Percentiles rank a stretch among this genome's conserved stretches.
Evolutionary conservation across 92 coral and sea anemone genomes (phyloP).

Genomic region (Scolanthus callimorphus): DNA sequence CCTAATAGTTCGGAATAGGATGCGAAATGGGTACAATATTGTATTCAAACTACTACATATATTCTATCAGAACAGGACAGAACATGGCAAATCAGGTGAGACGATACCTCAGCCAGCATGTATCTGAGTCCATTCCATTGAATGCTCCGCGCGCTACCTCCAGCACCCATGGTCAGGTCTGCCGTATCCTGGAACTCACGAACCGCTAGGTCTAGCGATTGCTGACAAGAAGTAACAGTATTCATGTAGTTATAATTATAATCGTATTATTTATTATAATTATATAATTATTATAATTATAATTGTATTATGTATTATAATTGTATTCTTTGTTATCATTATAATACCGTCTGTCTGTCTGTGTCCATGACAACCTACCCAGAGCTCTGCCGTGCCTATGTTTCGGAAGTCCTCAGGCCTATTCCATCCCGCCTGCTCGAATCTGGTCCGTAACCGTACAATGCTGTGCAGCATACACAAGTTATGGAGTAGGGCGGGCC

Average conservation of each 20-base stretch:
- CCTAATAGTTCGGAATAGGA: too few relatives aligned
- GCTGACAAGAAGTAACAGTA: slow-evolving; percentile 56
- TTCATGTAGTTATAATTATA: too few relatives aligned
- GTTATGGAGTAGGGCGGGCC: slow-evolving; percentile 95
- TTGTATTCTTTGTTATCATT: too few relatives aligned
- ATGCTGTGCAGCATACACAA: slow-evolving; percentile 92
- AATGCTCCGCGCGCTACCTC: slow-evolving; percentile 55
- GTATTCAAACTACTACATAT: too few relatives aligned
- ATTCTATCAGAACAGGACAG: too few relatives aligned
- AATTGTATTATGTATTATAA: too few relatives aligned
- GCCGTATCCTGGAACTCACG: slow-evolving; percentile 84
- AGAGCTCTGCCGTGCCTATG: slow-evolving; percentile 82
- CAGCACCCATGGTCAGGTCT: slow-evolving; percentile 41
- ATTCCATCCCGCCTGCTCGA: slow-evolving; percentile 84
- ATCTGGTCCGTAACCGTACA: slow-evolving; percentile 72
- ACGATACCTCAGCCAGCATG: slow-evolving; percentile 95
- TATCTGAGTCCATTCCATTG: slow-evolving; percentile 97
- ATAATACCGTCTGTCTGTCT: too few relatives aligned
- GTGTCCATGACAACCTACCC: too few relatives aligned
- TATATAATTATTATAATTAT: too few relatives aligned
- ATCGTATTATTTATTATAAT: too few relatives aligned
- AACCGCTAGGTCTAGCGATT: slow-evolving; percentile 85
- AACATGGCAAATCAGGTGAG: too few relatives aligned
- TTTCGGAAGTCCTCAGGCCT: slow-evolving; percentile 58
- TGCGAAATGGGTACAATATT: too few relatives aligned